Evolutionary conservation across 2,888 invertebrate species (phyloP).

Genomic region (Nymphalis polychloros): DNA sequence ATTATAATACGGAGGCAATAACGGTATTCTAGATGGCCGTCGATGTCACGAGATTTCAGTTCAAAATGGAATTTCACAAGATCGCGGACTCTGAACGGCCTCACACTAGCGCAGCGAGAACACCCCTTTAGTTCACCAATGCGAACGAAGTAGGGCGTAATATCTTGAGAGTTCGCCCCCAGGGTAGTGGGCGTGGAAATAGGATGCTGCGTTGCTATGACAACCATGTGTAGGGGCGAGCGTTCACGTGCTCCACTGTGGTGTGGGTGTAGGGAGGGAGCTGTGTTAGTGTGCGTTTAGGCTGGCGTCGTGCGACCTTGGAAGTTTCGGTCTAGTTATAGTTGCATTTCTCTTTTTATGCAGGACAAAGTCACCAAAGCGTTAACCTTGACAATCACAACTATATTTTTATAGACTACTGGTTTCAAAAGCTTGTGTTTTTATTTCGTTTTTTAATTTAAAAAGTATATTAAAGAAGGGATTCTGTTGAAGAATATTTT

Average conservation of each 20-base stretch:
- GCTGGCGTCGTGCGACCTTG: constrained; percentile 63
- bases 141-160: constrained; percentile 79
- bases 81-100: constrained; percentile 56
- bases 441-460: not conserved
- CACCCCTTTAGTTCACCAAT: constrained; percentile 80
- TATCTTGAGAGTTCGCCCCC: constrained; percentile 80
- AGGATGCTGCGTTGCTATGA: constrained; percentile 84
- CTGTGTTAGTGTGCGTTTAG: constrained; percentile 50
- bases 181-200: constrained; percentile 82
- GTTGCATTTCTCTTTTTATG: constrained; percentile 45
- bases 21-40: constrained; percentile 39
- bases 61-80: constrained; percentile 57
- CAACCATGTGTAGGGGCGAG: constrained; percentile 78
- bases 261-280: constrained; percentile 58
- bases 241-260: constrained; percentile 57
- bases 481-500: constrained; percentile 13
- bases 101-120: constrained; percentile 64
- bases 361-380: constrained; percentile 35
- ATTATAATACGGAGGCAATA: constrained; percentile 39
- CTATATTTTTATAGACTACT: constrained; percentile 22
- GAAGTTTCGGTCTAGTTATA: constrained; percentile 72
- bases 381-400: constrained; percentile 44
- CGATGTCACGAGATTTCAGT: constrained; percentile 47
- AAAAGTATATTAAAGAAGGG: not conserved
- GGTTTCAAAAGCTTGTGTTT: constrained; percentile 6